These are phyloP conservation scores for Seriola quinqueradiata DNA, from an alignment of 2,113 vertebrate species.

Conservation along the genomic window DNA sequence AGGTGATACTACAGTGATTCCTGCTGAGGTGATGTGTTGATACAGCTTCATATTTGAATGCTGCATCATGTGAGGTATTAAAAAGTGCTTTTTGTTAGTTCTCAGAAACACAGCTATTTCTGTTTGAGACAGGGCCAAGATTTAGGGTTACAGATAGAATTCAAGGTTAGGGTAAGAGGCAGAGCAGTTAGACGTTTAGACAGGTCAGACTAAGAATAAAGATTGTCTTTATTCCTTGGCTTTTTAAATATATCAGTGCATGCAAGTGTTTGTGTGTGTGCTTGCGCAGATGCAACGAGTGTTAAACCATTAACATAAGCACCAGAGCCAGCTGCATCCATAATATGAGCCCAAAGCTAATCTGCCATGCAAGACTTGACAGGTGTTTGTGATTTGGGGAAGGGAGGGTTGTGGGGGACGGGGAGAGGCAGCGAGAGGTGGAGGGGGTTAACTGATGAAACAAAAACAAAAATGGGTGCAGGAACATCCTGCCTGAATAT, in stretches of 20 bases:
- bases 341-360: slow-evolving; percentile 50
- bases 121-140: background rate
- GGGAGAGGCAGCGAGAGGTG: background rate
- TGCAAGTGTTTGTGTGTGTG: slow-evolving; percentile 30
- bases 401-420: background rate
- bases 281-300: background rate
- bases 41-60: too few relatives aligned
- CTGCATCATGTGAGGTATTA: too few relatives aligned
- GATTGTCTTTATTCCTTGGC: slow-evolving; percentile 1
- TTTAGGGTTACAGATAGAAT: background rate
- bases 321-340: slow-evolving; percentile 51
- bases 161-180: too few relatives aligned
- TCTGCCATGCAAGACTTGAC: slow-evolving; percentile 49
- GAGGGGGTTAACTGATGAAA: slow-evolving; percentile 20
- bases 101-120: background rate
- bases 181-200: background rate
- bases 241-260: slow-evolving; percentile 18
- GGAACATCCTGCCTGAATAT: slow-evolving; percentile 19
- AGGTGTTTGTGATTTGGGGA: slow-evolving; percentile 66
- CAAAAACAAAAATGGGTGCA: slow-evolving; percentile 27
- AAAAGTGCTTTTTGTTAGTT: background rate
- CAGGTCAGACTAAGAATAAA: background rate
- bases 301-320: slow-evolving; percentile 45
- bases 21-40: too few relatives aligned
- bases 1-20: too few relatives aligned